Percentiles rank a stretch among this genome's conserved stretches.
Evolutionary conservation across 2,113 vertebrate species (phyloP).

Genomic region (Camelus bactrianus): DNA sequence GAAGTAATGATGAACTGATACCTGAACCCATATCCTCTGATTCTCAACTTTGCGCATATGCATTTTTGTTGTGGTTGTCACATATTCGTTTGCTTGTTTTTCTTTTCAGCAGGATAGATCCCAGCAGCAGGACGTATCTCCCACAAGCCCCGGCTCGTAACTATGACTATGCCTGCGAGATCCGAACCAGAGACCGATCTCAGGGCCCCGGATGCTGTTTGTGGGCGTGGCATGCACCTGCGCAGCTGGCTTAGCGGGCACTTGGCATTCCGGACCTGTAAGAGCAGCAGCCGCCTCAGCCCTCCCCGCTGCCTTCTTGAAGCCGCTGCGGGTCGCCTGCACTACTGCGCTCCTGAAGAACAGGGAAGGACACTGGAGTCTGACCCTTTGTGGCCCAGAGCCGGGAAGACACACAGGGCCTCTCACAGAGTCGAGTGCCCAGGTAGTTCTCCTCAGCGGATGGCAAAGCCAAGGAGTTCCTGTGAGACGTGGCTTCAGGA

Average conservation of each 20-base stretch:
- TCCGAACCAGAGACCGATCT: rapidly evolving
- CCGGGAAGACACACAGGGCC: not conserved
- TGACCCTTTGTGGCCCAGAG: not conserved
- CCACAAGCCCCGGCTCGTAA: not conserved
- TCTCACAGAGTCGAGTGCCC: not conserved
- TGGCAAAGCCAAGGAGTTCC: not conserved
- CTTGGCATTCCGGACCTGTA: rapidly evolving
- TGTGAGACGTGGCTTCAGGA: not conserved
- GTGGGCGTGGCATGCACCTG: not conserved
- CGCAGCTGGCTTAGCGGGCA: rapidly evolving
- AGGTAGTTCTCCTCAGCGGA: not conserved
- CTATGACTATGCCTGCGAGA: not conserved
- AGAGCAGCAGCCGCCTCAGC: not conserved
- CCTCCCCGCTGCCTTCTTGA: not conserved
- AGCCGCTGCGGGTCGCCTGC: not conserved
- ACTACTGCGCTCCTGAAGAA: not conserved
- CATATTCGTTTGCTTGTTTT: not conserved
- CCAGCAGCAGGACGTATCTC: not conserved
- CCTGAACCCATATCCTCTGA: not conserved
- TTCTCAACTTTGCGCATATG: not conserved
- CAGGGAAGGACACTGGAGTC: rapidly evolving
- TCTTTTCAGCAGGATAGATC: not conserved
- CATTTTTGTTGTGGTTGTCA: not conserved
- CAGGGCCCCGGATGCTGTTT: not conserved
- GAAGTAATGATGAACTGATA: not conserved